These are phyloP conservation scores for Uropetala carovei DNA, from an alignment of 2,888 invertebrate genomes.

Conservation along the genomic window DNA sequence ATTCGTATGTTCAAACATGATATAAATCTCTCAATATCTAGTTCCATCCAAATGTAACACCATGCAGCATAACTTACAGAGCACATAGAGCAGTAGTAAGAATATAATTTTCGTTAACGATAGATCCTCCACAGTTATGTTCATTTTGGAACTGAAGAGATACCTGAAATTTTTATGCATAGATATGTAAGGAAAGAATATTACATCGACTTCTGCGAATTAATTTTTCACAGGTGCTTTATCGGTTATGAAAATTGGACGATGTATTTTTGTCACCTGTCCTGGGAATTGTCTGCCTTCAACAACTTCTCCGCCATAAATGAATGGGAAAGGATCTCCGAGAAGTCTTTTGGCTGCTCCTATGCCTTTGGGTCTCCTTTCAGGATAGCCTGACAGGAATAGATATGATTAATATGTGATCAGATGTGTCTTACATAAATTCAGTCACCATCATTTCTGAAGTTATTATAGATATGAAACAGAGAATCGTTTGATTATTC, in stretches of 20 bases:
- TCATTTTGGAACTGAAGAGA: constrained; percentile 64
- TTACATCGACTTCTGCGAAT: no score
- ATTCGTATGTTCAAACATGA: no score
- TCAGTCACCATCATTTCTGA: background rate
- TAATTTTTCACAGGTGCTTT: no score
- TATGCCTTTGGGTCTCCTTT: background rate
- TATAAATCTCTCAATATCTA: no score
- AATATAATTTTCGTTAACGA: constrained; percentile 66
- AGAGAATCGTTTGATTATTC: background rate
- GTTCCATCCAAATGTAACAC: no score
- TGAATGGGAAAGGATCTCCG: background rate
- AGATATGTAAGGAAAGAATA: no score
- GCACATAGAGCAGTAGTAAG: constrained; percentile 67
- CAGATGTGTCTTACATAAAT: background rate
- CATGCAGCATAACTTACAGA: background rate
- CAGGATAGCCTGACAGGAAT: background rate
- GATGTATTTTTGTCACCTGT: no score
- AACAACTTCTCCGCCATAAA: constrained; percentile 18
- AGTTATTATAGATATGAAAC: background rate
- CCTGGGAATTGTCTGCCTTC: constrained; percentile 35
- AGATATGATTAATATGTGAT: background rate
- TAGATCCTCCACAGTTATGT: constrained; percentile 66
- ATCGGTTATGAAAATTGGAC: no score
- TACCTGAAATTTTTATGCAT: no score
- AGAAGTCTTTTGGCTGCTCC: background rate